Evolutionary conservation across 2,113 vertebrate species (phyloP).

Genomic region (Cyprinodon variegatus): DNA sequence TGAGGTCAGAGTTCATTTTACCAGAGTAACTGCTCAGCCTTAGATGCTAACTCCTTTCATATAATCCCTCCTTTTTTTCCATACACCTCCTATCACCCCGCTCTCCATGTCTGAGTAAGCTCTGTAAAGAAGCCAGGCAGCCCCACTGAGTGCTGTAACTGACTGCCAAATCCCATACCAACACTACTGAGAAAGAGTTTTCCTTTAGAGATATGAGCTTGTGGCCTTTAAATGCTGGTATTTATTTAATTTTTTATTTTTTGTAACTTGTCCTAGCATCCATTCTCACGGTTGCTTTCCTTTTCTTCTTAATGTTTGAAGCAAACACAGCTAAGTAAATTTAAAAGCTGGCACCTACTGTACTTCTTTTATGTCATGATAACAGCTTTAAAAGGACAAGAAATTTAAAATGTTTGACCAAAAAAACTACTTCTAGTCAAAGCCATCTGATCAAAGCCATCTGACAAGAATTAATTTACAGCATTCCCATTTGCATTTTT

Average conservation of each 20-base stretch:
- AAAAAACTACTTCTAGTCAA: too few species aligned
- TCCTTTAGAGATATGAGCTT: slow-evolving; percentile 7
- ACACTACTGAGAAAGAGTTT: slow-evolving; percentile 25
- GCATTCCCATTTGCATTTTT: too few species aligned
- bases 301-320: slow-evolving; percentile 45
- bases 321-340: slow-evolving; percentile 16
- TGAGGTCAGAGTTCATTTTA: slow-evolving; percentile 48
- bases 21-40: slow-evolving; percentile 41
- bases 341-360: slow-evolving; percentile 15
- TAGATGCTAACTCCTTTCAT: slow-evolving; percentile 27
- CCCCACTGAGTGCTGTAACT: slow-evolving; percentile 31
- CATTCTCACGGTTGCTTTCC: slow-evolving; percentile 39
- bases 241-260: slow-evolving; percentile 10
- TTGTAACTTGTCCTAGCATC: slow-evolving; percentile 22
- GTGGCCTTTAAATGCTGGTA: slow-evolving; percentile 38
- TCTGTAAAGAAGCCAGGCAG: slow-evolving; percentile 44
- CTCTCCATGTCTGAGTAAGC: slow-evolving; percentile 46
- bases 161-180: slow-evolving; percentile 44
- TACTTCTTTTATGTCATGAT: neutral
- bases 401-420: too few species aligned
- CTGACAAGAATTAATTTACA: too few species aligned
- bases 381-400: neutral
- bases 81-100: slow-evolving; percentile 31
- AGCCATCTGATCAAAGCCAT: too few species aligned
- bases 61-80: slow-evolving; percentile 47